Conservation (phyloP, 2,113 vertebrate species). For the Alethe castanea region DNA sequence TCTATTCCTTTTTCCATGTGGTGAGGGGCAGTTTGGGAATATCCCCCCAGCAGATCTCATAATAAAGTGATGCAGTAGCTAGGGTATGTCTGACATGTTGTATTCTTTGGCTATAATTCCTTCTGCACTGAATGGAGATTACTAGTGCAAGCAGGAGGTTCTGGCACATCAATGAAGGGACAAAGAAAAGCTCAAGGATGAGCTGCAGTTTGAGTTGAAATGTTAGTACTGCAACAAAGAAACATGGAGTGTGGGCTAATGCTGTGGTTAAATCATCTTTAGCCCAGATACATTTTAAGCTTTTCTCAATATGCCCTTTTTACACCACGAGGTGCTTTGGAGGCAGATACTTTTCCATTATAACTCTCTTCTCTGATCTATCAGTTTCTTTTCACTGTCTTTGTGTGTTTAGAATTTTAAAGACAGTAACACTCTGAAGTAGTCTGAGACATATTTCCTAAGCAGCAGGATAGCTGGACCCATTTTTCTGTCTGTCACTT, state of each 20-base stretch:
- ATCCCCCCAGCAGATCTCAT: neutral
- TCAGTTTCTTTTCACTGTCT: neutral
- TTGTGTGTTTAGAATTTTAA: neutral
- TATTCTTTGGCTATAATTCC: neutral
- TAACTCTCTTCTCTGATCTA: neutral
- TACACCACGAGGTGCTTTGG: neutral
- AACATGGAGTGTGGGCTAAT: neutral
- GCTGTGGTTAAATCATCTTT: neutral
- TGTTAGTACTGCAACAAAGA: neutral
- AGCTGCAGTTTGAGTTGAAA: neutral
- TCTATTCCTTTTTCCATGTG: neutral
- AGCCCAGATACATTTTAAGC: neutral
- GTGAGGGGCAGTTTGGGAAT: neutral
- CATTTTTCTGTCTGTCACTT: neutral
- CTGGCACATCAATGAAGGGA: neutral
- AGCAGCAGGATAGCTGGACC: neutral
- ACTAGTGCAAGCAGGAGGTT: neutral
- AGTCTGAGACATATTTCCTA: neutral
- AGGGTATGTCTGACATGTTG: fast-evolving
- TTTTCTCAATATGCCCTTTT: neutral
- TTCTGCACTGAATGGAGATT: fast-evolving
- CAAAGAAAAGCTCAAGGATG: neutral
- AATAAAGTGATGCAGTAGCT: neutral
- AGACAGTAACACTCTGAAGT: neutral
- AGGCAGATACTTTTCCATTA: neutral